These are phyloP conservation scores for Oscheius sp. DNA, from an alignment of 2,888 invertebrate species.

Conservation along the genomic window DNA sequence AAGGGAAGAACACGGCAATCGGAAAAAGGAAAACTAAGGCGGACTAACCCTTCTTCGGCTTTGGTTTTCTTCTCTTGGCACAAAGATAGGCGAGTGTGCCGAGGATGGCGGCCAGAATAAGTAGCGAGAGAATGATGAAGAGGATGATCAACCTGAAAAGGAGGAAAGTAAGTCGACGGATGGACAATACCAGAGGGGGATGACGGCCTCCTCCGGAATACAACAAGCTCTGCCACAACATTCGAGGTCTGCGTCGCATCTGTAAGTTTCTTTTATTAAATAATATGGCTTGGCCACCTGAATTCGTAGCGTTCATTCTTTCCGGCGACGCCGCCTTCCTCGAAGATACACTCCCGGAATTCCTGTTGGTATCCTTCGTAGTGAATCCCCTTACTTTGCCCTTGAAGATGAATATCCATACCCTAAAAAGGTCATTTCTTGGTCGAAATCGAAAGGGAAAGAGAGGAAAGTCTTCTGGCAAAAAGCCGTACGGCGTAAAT, in stretches of 20 bases:
- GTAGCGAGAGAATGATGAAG: conserved; percentile 57
- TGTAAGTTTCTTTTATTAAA: conserved; percentile 33
- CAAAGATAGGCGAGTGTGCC: conserved; percentile 61
- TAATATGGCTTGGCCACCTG: conserved; percentile 43
- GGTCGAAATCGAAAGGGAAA: not conserved
- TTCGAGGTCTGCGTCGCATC: conserved; percentile 68
- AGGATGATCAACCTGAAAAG: conserved; percentile 66
- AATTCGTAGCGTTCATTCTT: conserved; percentile 72
- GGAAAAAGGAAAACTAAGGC: not conserved
- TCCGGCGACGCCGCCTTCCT: conserved; percentile 69
- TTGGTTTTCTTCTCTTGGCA: conserved; percentile 61
- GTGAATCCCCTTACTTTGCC: conserved; percentile 68
- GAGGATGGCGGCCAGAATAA: conserved; percentile 59
- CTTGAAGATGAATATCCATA: conserved; percentile 67
- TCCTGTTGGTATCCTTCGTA: conserved; percentile 71
- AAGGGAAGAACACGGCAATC: conserved; percentile 7
- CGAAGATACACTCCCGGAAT: conserved; percentile 70
- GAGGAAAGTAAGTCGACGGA: not conserved
- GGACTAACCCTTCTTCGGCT: conserved; percentile 65
- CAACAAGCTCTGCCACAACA: conserved; percentile 72
- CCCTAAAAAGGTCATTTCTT: conserved; percentile 21
- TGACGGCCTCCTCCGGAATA: conserved; percentile 62
- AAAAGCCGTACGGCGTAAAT: not conserved
- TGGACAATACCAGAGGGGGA: conserved; percentile 64
- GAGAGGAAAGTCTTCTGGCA: not conserved